Conservation (phyloP, 1,140 invertebrate genomes). For the Brachystomella parvula region DNA sequence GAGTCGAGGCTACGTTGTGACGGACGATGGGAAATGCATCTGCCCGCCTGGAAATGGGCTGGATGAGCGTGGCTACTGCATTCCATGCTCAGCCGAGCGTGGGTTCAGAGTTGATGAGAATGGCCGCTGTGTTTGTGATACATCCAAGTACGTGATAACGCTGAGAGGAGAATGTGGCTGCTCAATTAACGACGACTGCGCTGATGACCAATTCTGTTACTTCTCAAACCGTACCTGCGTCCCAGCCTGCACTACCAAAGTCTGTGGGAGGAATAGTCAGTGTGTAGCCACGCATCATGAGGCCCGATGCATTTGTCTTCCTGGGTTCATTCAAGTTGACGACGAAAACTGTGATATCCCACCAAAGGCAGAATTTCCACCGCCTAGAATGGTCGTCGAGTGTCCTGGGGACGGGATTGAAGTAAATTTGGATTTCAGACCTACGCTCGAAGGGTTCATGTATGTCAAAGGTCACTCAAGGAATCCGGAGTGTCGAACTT, state of each 20-base stretch:
- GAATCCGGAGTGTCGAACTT: constrained; percentile 74
- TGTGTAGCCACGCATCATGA: constrained; percentile 71
- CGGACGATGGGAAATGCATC: constrained; percentile 61
- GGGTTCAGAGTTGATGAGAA: constrained; percentile 59
- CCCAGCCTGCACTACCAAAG: constrained; percentile 61
- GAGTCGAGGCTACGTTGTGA: constrained; percentile 61
- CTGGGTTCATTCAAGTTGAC: constrained; percentile 57
- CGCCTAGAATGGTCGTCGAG: constrained; percentile 68
- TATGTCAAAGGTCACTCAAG: constrained; percentile 92
- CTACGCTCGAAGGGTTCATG: constrained; percentile 64
- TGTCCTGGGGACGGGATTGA: constrained; percentile 88
- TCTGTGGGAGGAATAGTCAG: constrained; percentile 65
- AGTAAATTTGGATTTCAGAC: constrained; percentile 68
- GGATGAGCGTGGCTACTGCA: constrained; percentile 54
- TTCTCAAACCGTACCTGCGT: constrained; percentile 58
- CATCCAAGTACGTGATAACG: background rate
- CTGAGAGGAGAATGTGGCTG: constrained; percentile 69
- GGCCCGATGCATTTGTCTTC: constrained; percentile 65
- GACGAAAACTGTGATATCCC: background rate
- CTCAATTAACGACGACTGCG: constrained; percentile 63
- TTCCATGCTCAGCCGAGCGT: constrained; percentile 58
- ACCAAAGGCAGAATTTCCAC: constrained; percentile 61
- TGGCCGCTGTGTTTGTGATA: constrained; percentile 60
- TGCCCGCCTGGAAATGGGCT: constrained; percentile 66
- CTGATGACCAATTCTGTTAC: constrained; percentile 65